Evolutionary conservation across 2,888 invertebrate species (phyloP).

Genomic region (Ichneumoninae sp.): DNA sequence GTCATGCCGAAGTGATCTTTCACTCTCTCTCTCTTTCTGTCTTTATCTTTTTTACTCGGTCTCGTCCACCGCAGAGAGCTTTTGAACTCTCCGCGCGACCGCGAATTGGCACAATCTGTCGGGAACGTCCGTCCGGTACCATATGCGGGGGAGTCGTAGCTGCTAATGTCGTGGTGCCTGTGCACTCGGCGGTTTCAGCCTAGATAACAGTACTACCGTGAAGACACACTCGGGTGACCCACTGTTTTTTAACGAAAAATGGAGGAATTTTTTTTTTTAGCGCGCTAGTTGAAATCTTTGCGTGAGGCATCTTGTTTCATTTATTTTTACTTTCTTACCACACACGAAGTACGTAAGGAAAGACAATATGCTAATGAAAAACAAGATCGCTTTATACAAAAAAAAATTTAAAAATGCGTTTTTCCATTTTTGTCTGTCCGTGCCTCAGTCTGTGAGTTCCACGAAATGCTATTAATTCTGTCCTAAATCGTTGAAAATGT

Average conservation of each 20-base stretch:
- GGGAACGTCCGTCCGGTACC: constrained; percentile 54
- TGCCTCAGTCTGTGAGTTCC: too few species aligned
- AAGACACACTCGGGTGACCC: constrained; percentile 47
- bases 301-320: neutral
- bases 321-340: neutral
- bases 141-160: constrained; percentile 33
- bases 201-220: constrained; percentile 43
- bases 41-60: constrained; percentile 4
- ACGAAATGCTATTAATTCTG: too few species aligned
- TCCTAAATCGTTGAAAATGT: neutral
- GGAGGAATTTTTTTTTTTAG: constrained; percentile 19
- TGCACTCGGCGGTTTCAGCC: constrained; percentile 42
- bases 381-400: too few species aligned
- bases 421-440: too few species aligned
- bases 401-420: too few species aligned
- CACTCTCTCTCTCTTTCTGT: neutral
- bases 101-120: constrained; percentile 66
- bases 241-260: constrained; percentile 35
- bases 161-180: constrained; percentile 35
- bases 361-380: neutral
- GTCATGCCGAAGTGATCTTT: constrained; percentile 51
- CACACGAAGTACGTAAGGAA: neutral
- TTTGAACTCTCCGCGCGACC: constrained; percentile 43
- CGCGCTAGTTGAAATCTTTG: neutral
- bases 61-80: constrained; percentile 39